A percentile compares a stretch with the other conserved stretches of the same genome.
These are phyloP conservation scores for Lochmaea crataegi DNA, from an alignment of 2,888 invertebrate genomes.

Conservation along the genomic window DNA sequence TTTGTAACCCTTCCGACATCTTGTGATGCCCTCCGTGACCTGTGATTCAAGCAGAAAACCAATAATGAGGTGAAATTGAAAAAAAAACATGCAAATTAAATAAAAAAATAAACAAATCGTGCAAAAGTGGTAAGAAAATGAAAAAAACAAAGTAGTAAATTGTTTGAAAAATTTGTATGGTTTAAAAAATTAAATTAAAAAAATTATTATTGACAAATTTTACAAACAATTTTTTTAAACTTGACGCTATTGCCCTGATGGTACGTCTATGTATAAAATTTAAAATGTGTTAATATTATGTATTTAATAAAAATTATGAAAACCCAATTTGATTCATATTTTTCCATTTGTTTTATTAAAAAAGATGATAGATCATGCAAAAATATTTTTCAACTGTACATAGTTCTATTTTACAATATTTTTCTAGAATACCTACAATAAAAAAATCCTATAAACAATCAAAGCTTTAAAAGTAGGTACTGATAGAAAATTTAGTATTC, in stretches of 20 bases:
- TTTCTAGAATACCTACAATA: too few relatives aligned
- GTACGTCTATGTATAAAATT: too few relatives aligned
- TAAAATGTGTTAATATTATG: too few relatives aligned
- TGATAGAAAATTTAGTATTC: too few relatives aligned
- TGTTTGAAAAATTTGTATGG: background rate
- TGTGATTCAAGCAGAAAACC: conserved; percentile 69
- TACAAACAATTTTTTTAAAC: background rate
- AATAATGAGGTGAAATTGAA: conserved; percentile 52
- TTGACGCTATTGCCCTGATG: too few relatives aligned
- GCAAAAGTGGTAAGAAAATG: conserved; percentile 44
- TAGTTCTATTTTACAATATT: too few relatives aligned
- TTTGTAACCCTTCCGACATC: conserved; percentile 73
- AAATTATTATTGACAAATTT: background rate
- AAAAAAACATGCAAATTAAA: conserved; percentile 48
- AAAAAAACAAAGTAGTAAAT: background rate
- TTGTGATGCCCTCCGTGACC: conserved; percentile 90
- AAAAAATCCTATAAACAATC: too few relatives aligned
- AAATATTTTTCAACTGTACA: too few relatives aligned
- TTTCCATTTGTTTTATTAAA: too few relatives aligned
- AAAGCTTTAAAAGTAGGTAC: too few relatives aligned
- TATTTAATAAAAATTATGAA: background rate
- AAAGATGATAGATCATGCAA: too few relatives aligned
- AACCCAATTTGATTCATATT: background rate
- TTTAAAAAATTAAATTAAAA: too few relatives aligned
- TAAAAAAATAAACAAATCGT: conserved; percentile 24